Evolutionary conservation across 2,797 vertebrate genomes (phyloP), one percentile per base, ranked within the genome.

Genomic region (Diplodus puntazzo): DNA sequence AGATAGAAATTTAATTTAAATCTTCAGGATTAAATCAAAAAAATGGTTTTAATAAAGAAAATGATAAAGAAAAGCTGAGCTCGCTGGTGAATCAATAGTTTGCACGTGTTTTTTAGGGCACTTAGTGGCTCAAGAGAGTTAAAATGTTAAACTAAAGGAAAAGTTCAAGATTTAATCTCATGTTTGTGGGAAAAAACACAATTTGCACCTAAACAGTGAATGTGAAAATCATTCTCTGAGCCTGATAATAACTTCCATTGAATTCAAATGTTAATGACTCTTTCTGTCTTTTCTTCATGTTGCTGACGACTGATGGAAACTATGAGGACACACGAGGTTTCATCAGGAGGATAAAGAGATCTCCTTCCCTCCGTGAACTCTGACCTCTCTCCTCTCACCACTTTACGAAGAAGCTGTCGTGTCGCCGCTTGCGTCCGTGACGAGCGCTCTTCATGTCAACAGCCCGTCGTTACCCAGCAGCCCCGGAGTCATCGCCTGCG

Each of bases 371-470:
- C 14, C 11, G 18, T 25, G 65, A 62, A 1, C 58, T 69, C 58
- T 55, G 65, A 69, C 58, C 49, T 58, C 39, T 74, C 58, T 30
- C 11, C 25, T 52, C 73, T 69, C 50, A 0, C 57, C 55, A 27
- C 73, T 27, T 75, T 46, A 69, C 54, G 53, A 61, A 53, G 20
- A 27, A 45, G 46, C 46, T 18, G 52, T 64, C 50, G 42, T 20
- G 27, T 42, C 25, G 52, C 5, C 3, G 16, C 27, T 23, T 0
- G 11, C 11, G 3, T 49, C 45, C 9, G 0, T 60, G 55, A 27
- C 17, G 39, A 27, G 48, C n/a, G 8, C 53, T 50, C 25, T 9
- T 4, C 11, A 0, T 13, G 48, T 52, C 42, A 8, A 2, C 72
- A 3, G 43, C 25, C 20, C 8, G 11, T 65, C 39, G 20, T 65